These are phyloP conservation scores for Plebejus anna DNA, from an alignment of 2,888 invertebrate genomes.

Conservation along the genomic window DNA sequence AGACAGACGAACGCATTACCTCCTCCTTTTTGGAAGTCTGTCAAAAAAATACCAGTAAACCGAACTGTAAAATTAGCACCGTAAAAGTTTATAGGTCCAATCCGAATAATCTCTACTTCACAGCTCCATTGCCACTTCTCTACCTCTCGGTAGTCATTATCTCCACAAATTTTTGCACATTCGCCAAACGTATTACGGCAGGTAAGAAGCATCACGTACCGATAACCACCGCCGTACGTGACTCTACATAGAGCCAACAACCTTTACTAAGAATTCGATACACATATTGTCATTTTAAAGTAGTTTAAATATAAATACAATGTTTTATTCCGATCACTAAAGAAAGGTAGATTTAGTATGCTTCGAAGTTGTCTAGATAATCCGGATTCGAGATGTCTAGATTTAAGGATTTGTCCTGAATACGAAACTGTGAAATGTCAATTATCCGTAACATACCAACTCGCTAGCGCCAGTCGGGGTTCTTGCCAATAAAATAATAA, in stretches of 20 bases:
- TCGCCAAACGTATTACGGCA: constrained; percentile 11
- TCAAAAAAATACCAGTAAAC: too few relatives aligned
- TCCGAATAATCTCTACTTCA: not conserved
- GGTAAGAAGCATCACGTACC: constrained; percentile 33
- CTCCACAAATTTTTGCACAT: constrained; percentile 12
- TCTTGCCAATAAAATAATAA: not conserved
- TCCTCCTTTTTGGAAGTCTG: too few relatives aligned
- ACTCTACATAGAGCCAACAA: constrained; percentile 31
- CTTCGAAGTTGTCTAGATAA: not conserved
- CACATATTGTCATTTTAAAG: constrained; percentile 27
- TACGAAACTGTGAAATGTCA: not conserved
- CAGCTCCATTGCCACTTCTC: not conserved
- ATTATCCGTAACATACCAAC: not conserved
- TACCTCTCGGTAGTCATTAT: not conserved
- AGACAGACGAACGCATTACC: too few relatives aligned
- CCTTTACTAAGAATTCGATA: constrained; percentile 31
- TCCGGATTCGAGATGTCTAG: not conserved
- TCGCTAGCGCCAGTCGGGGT: not conserved
- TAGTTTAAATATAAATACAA: constrained; percentile 12
- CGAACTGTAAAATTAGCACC: too few relatives aligned
- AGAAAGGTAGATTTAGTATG: not conserved
- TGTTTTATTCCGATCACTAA: constrained; percentile 12
- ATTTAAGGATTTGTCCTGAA: not conserved
- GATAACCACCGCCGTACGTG: constrained; percentile 35
- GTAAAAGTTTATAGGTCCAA: not conserved